Base-by-base conservation (phyloP, 2,797 vertebrate genomes). In the Kryptolebias ocellatus region DNA sequence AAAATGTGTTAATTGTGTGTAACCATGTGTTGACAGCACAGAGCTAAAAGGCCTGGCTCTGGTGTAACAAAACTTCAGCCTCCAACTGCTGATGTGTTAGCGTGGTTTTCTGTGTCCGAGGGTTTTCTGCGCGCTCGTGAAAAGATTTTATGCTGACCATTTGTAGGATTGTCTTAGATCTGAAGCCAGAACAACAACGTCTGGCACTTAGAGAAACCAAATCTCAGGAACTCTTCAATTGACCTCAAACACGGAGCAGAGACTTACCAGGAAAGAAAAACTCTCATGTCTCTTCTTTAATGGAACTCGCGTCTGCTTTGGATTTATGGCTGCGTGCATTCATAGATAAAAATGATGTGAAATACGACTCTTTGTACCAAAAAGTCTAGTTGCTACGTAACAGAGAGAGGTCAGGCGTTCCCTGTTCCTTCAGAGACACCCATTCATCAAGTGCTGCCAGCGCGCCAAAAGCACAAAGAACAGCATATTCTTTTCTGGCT, bases 381-480 rank as follows among this genome's bases (percentile, higher is more conserved):
- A 88, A 90, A 64, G 67, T 76, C 64, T 71, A 85, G 92, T 92
- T 91, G 90, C 90, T 91, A 89, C 64, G 90, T 91, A 90, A 93
- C 90, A 83, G 69, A 75, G 72, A 81, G 87, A 87, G 91, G 90
- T 92, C 89, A 92, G 84, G 77, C 80, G 71, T 73, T 90, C 78
- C 80, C 75, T 61, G 77, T 71, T 90, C 83, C 87, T 86, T 84
- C 79, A 87, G 79, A 88, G 78, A 79, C 71, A 60, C 90, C 79
- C 87, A 94, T 94, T 94, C 83, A 93, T 94, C 93, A 94, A 85
- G 76, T 28, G 77, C 88, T 86, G 87, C 86, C 90, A 92, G 87
- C 79, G 71, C 79, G 84, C 79, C 89, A 86, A 70, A 89, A 81
- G 83, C 83, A 92, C 91, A 94, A 93, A 94, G 90, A 81, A 83